Evolutionary conservation across 2,888 invertebrate species (phyloP), one percentile per base, ranked within the genome.

Genomic region (Ypsolopha sequella): DNA sequence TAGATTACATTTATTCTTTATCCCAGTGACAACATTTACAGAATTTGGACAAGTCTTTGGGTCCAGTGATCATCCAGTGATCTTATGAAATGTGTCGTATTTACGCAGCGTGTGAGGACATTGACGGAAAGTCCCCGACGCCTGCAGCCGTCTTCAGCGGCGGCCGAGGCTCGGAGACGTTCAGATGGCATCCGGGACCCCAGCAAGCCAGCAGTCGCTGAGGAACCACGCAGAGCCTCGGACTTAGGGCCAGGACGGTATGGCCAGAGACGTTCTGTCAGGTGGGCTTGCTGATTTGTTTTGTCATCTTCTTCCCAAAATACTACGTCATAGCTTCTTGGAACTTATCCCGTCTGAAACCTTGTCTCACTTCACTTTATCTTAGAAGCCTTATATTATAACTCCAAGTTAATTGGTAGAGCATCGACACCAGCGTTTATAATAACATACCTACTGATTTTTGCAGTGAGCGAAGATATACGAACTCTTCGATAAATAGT

Each of bases 401-500:
- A 24, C 24, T 24, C 24, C 2, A 24, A 24, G 24, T 24, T 24
- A 24, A 3, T 24, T 24, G 24, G 24, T 24, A 24, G 24, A 24
- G 24, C 24, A 24, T 24, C 24, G 24, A 24, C 24, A 4, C 24
- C 24, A 24, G 24, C 24, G 4, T 24, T 4, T 24, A 24, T 24
- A 24, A 24, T 3, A 3, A 24, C 6, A n/a, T 39, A n/a, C 6
- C 6, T 39, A n/a, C 11, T 1, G 2, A 39, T n/a, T 39, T 13
- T 49, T 43, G 6, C 53, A 84, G 86, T 54, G 86, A 86, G 55
- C 64, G 86, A 7, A 79, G 86, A 2, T 81, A 70, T 62, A 85
- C 86, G 38, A 82, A 77, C 54, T 72, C 85, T 0, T 85, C 85
- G 3, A 77, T 84, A 53, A 81, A 76, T 63, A 82, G 85, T 56